These are phyloP conservation scores for Chironomus tepperi DNA, from an alignment of 1,140 invertebrate genomes.

Conservation along the genomic window DNA sequence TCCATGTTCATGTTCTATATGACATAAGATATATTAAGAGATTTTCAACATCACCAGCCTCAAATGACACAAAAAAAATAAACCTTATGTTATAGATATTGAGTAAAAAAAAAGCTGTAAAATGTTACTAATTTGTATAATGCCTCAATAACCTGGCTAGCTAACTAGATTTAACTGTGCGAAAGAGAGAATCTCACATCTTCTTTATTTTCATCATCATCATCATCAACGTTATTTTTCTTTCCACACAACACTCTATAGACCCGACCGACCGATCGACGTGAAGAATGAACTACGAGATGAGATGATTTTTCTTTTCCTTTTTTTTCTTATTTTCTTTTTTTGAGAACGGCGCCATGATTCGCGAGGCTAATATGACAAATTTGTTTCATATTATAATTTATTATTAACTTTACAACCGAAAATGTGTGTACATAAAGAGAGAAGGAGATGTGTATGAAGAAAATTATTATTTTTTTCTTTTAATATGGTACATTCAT, in stretches of 20 bases:
- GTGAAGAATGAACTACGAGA: background rate
- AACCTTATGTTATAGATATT: background rate
- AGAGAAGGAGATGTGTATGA: background rate
- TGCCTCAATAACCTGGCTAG: background rate
- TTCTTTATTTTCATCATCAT: too few relatives aligned
- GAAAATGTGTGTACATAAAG: background rate
- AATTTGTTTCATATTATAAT: slow-evolving; percentile 23
- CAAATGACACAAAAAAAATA: too few relatives aligned
- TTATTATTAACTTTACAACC: slow-evolving; percentile 18
- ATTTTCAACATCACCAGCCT: background rate
- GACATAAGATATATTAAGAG: background rate
- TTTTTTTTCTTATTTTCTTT: background rate
- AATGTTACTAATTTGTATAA: background rate
- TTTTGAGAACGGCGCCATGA: slow-evolving; percentile 10
- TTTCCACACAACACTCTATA: background rate
- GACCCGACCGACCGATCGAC: background rate
- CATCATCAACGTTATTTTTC: background rate
- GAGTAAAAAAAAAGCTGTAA: slow-evolving; percentile 6
- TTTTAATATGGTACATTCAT: background rate
- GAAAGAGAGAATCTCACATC: too few relatives aligned
- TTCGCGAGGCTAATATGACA: slow-evolving; percentile 18
- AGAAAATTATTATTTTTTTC: too few relatives aligned
- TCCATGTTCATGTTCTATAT: background rate
- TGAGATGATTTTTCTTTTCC: background rate
- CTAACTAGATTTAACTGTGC: background rate